Conservation (phyloP, 1,140 invertebrate species). For the Onthophagus taurus region DNA sequence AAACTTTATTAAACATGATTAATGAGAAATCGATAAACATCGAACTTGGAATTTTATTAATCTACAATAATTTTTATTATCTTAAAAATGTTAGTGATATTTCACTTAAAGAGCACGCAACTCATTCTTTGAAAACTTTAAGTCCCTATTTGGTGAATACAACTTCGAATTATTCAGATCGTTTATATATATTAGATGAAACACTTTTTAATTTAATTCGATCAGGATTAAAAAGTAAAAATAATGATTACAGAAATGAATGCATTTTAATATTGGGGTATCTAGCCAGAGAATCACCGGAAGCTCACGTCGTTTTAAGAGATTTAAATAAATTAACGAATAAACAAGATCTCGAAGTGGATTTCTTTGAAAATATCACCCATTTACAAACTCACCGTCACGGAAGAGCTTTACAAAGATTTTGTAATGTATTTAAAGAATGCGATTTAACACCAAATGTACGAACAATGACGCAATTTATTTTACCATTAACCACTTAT, state of each 20-base stretch:
- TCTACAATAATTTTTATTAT: constrained; percentile 76
- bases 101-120: constrained; percentile 69
- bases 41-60: constrained; percentile 59
- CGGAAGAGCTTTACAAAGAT: constrained; percentile 65
- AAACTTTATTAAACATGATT: constrained; percentile 50
- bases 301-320: constrained; percentile 58
- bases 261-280: constrained; percentile 66
- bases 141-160: constrained; percentile 48
- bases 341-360: constrained; percentile 70
- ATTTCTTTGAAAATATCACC: constrained; percentile 89
- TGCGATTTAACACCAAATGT: constrained; percentile 48
- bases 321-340: constrained; percentile 65
- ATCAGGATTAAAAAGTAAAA: constrained; percentile 55
- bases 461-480: constrained; percentile 69
- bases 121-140: constrained; percentile 58
- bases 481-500: constrained; percentile 71
- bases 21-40: constrained; percentile 47
- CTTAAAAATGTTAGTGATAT: constrained; percentile 71
- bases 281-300: constrained; percentile 59
- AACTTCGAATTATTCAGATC: constrained; percentile 40
- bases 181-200: constrained; percentile 61
- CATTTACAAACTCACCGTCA: constrained; percentile 79
- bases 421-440: constrained; percentile 49
- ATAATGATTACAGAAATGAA: constrained; percentile 59
- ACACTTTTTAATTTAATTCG: constrained; percentile 59